Conservation (phyloP, 2,113 vertebrate species). For the Thryonomys swinderianus region DNA sequence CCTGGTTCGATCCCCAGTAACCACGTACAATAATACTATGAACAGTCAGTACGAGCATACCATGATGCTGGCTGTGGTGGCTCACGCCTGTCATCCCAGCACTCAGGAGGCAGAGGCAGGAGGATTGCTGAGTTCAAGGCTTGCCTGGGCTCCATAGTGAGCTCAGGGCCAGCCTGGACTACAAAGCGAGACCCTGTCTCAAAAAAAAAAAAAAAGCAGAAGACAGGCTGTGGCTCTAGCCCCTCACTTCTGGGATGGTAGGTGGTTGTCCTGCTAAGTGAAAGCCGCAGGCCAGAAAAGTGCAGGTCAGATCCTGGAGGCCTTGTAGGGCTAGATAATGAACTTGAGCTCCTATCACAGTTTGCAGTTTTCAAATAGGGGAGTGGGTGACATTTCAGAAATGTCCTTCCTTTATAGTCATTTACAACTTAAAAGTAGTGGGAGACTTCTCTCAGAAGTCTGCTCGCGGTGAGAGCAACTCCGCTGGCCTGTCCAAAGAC, state of each 20-base stretch:
- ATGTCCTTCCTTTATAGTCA: constrained; percentile 32
- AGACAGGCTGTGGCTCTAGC: neutral
- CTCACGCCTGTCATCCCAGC: too few relatives aligned
- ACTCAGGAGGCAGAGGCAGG: too few relatives aligned
- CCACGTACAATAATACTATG: too few relatives aligned
- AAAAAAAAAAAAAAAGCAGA: neutral
- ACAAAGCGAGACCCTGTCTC: too few relatives aligned
- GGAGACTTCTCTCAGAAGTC: constrained; percentile 7
- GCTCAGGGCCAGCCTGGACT: too few relatives aligned
- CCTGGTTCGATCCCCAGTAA: too few relatives aligned
- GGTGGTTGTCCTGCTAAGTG: neutral
- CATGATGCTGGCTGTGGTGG: too few relatives aligned
- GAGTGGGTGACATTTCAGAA: constrained; percentile 58
- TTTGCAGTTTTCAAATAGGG: constrained; percentile 51
- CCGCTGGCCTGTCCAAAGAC: neutral
- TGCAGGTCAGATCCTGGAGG: constrained; percentile 1
- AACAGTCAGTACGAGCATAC: too few relatives aligned
- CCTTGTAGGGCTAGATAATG: constrained; percentile 37
- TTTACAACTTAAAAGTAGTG: constrained; percentile 47
- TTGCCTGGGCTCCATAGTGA: too few relatives aligned
- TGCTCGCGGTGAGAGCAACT: constrained; percentile 1
- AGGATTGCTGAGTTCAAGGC: too few relatives aligned
- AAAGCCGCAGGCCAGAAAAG: neutral
- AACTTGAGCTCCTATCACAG: constrained; percentile 63
- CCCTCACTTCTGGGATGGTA: neutral